These are phyloP conservation scores for Myiozetetes cayanensis DNA, from an alignment of 2,113 vertebrate species.

Conservation along the genomic window DNA sequence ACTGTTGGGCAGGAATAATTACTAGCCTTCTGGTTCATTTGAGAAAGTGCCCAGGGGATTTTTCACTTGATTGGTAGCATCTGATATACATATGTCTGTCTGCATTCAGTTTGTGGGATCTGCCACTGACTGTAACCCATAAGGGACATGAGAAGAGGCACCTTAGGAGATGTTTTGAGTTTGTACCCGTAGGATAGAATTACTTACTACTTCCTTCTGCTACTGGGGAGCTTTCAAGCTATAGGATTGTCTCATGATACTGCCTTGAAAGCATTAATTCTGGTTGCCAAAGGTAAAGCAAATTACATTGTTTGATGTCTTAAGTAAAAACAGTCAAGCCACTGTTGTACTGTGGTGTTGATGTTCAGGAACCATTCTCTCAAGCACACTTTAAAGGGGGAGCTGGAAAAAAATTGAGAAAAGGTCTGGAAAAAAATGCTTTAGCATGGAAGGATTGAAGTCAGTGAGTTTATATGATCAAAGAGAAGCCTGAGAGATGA, in stretches of 20 bases:
- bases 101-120: not conserved
- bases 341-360: not conserved
- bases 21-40: slow-evolving; percentile 41
- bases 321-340: not conserved
- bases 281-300: not conserved
- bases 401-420: not conserved
- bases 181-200: not conserved
- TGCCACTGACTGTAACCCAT: not conserved
- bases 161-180: not conserved
- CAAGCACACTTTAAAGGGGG: not conserved
- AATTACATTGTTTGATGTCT: not conserved
- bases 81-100: not conserved
- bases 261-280: not conserved
- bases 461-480: not conserved
- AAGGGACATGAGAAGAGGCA: not conserved
- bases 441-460: not conserved
- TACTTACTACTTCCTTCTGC: not conserved
- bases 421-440: not conserved
- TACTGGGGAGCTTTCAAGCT: not conserved
- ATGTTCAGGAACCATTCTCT: not conserved
- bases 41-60: slow-evolving; percentile 9
- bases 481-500: slow-evolving; percentile 1
- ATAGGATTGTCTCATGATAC: not conserved
- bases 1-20: slow-evolving; percentile 46
- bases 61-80: slow-evolving; percentile 25